Evolutionary conservation across 2,888 invertebrate genomes (phyloP).

Genomic region (Melipona beecheii): DNA sequence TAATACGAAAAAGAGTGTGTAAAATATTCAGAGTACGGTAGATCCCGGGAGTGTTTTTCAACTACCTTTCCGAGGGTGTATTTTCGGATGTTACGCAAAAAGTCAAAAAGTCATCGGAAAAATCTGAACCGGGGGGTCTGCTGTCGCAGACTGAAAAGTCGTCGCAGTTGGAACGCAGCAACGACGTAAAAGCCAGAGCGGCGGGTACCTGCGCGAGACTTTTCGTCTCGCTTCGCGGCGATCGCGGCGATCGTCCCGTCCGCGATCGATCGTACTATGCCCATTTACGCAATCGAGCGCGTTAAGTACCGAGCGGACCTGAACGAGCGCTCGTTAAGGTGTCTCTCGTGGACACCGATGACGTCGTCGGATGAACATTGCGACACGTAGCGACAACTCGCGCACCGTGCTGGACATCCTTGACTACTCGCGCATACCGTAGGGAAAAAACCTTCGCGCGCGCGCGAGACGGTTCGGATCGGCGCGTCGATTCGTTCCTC

Average conservation of each 20-base stretch:
- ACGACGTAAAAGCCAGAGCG: constrained; percentile 6
- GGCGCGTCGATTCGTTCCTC: background rate
- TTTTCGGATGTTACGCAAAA: no score
- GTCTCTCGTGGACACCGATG: constrained; percentile 74
- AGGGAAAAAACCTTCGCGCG: constrained; percentile 48
- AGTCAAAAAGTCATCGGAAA: no score
- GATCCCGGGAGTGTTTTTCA: no score
- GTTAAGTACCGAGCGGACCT: constrained; percentile 34
- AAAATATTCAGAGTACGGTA: no score
- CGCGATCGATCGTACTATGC: constrained; percentile 7
- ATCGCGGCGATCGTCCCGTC: background rate
- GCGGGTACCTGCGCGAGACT: background rate
- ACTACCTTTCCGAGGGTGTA: no score
- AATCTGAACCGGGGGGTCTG: no score
- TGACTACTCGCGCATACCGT: constrained; percentile 57
- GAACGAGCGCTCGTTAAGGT: constrained; percentile 65
- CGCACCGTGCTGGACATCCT: constrained; percentile 66
- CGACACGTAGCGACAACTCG: constrained; percentile 73
- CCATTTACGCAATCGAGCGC: constrained; percentile 46
- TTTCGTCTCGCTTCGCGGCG: background rate
- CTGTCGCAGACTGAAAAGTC: no score
- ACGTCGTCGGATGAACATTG: constrained; percentile 77
- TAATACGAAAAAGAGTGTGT: no score
- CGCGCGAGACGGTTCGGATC: constrained; percentile 1
- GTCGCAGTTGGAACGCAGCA: background rate